These are phyloP conservation scores for Eonycteris spelaea DNA, from an alignment of 2,113 vertebrate species.

Conservation along the genomic window DNA sequence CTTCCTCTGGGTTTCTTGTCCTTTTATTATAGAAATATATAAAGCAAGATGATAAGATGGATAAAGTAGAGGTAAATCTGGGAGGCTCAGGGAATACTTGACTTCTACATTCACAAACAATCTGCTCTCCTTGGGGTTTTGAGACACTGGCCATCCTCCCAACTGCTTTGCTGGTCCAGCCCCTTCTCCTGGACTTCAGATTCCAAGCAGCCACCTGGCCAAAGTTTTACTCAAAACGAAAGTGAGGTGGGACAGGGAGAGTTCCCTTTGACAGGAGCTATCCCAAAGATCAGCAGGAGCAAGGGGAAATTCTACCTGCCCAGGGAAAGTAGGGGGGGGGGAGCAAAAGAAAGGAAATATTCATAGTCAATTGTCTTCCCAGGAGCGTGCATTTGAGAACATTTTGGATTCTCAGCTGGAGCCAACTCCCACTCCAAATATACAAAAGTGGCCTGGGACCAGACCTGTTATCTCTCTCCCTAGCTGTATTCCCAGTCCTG, in stretches of 20 bases:
- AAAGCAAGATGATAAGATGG: neutral
- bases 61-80: no score
- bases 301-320: neutral
- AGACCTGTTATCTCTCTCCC: neutral
- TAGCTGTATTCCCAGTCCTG: neutral
- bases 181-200: neutral
- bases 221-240: neutral
- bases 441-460: neutral
- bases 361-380: neutral
- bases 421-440: neutral
- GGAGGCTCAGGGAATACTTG: neutral
- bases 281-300: neutral
- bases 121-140: neutral
- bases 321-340: no score
- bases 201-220: neutral
- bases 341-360: neutral
- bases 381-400: fast-evolving
- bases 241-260: neutral
- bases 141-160: neutral
- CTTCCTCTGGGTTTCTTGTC: neutral
- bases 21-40: neutral
- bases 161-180: neutral
- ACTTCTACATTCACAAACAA: neutral
- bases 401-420: no score
- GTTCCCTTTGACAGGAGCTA: neutral